These are phyloP conservation scores for Machaerirhynchus nigripectus DNA, from an alignment of 2,113 vertebrate genomes.

Conservation along the genomic window DNA sequence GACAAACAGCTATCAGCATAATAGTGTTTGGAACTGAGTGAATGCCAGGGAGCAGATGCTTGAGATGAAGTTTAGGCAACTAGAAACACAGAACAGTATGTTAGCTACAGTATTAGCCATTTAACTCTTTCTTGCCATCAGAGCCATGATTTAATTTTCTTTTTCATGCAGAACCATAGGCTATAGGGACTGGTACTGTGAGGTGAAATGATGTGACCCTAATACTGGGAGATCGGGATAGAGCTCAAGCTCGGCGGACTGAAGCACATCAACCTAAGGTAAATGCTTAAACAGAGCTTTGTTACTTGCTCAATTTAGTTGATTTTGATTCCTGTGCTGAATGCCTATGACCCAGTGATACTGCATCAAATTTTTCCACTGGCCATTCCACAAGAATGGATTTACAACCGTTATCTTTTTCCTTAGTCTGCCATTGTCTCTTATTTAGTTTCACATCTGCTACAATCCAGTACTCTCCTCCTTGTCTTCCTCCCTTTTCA, in stretches of 20 bases:
- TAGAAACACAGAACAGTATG: neutral
- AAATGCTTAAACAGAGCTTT: neutral
- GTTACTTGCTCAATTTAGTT: neutral
- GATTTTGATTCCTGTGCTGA: neutral
- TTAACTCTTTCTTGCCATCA: neutral
- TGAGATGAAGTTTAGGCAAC: constrained; percentile 32
- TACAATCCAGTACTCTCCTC: neutral
- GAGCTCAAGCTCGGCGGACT: neutral
- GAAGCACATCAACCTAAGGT: neutral
- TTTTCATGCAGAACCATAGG: neutral
- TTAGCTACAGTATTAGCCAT: neutral
- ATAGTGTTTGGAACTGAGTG: constrained; percentile 6
- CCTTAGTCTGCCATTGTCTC: neutral
- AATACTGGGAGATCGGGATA: neutral
- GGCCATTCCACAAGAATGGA: neutral
- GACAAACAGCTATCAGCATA: constrained; percentile 49
- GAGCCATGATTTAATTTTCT: neutral
- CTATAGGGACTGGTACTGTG: neutral
- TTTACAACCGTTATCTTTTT: neutral
- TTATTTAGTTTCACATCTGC: neutral
- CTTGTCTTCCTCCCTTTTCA: neutral
- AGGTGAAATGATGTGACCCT: neutral
- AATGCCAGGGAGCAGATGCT: constrained; percentile 34
- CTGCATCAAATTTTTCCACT: neutral
- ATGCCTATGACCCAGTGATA: neutral